Evolutionary conservation across 2,113 vertebrate species (phyloP), one percentile per base, ranked within the genome.

Genomic region (Triplophysa tibetana): DNA sequence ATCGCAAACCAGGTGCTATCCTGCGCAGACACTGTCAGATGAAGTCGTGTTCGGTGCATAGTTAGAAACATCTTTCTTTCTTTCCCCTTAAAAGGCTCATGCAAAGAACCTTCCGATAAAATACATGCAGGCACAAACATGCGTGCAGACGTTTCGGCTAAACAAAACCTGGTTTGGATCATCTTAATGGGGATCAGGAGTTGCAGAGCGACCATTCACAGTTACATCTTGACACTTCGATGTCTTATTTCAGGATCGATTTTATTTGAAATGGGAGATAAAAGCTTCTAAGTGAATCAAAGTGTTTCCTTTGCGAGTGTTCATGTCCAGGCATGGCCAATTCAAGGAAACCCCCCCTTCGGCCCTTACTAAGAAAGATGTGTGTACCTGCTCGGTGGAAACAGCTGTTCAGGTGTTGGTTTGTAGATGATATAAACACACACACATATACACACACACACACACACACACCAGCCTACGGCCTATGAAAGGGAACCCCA

Each of bases 391-490:
- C 26, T 85, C 77, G 74, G 75, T 80, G 75, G 81, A 84, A 90
- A 90, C 90, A 92, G 88, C 90, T 91, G 92, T 90, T 90, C 89
- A 91, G 89, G 89, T 91, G 90, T 84, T 81, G 73, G 89, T 89
- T 84, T 88, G 78, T 81, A 88, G 81, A 86, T 84, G 79, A 84
- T 87, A 83, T 85, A 80, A 58, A 65, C 63, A 66, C 64, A 79
- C 8, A 17, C 48, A 23, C 26, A 24, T 26, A 23, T 29, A 4
- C 66, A 24, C 52, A 54, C 60, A 41, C 75, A 4, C 66, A 24
- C 52, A 54, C 60, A 41, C 75, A 58, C 66, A 77, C 83, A 72
- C 50, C 50, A 66, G 26, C 29, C 48, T 70, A 77, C 79, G 80
- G 87, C 87, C 83, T 90, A 92, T 93, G 92, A 90, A 87, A 93